These are phyloP conservation scores for Trissolcus brochymenae DNA, from an alignment of 2,888 invertebrate genomes.

Conservation along the genomic window DNA sequence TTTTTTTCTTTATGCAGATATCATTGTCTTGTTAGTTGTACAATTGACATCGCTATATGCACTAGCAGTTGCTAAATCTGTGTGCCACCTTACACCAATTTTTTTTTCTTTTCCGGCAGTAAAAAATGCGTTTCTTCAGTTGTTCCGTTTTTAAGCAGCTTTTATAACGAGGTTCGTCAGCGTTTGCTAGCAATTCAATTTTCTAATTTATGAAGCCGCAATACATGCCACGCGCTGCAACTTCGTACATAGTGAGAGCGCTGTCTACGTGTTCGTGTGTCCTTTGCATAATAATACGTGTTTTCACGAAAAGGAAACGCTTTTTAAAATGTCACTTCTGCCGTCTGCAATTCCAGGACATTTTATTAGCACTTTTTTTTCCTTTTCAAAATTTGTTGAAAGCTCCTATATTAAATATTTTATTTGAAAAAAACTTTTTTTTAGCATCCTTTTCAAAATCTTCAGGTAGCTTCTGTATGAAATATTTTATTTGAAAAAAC, in stretches of 20 bases:
- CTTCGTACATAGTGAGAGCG: constrained; percentile 32
- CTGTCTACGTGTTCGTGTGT: constrained; percentile 13
- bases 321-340: constrained; percentile 30
- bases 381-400: not conserved
- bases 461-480: not conserved
- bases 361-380: constrained; percentile 1
- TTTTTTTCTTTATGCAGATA: constrained; percentile 39
- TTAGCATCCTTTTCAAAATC: not conserved
- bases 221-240: constrained; percentile 45
- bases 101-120: not conserved
- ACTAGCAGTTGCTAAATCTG: constrained; percentile 8
- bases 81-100: not conserved
- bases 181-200: constrained; percentile 49
- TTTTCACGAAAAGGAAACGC: constrained; percentile 11
- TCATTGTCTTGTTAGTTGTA: constrained; percentile 55
- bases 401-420: not conserved
- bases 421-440: too few species aligned
- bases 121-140: constrained; percentile 31
- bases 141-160: constrained; percentile 51
- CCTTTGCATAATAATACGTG: constrained; percentile 45
- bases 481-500: too few species aligned
- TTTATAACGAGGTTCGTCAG: constrained; percentile 51
- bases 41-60: constrained; percentile 45
- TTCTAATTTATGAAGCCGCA: constrained; percentile 54
- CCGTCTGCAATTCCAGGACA: not conserved